Percentiles rank a stretch among this genome's conserved stretches.
Evolutionary conservation across 1,140 invertebrate genomes (phyloP).

Genomic region (Drosophila bocki): DNA sequence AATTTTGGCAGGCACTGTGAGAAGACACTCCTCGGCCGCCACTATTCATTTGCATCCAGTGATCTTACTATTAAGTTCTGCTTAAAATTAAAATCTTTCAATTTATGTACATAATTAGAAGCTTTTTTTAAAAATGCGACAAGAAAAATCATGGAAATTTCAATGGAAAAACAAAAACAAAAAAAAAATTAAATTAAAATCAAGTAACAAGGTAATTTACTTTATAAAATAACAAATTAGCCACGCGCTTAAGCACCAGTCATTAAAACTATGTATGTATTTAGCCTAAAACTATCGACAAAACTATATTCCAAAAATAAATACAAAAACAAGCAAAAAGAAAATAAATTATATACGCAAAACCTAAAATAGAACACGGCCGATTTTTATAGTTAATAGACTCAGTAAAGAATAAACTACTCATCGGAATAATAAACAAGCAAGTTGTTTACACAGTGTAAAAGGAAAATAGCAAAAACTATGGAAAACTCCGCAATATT

Average conservation of each 20-base stretch:
- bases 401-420: conserved; percentile 54
- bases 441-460: conserved; percentile 16
- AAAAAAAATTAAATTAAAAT: conserved; percentile 25
- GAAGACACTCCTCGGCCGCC: conserved; percentile 15
- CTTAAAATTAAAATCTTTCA: conserved; percentile 45
- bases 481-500: conserved; percentile 70
- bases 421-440: conserved; percentile 62
- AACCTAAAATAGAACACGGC: conserved; percentile 30
- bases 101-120: conserved; percentile 67
- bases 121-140: conserved; percentile 19
- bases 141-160: conserved; percentile 17
- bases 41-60: conserved; percentile 68
- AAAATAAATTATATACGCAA: conserved; percentile 34
- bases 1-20: conserved; percentile 39
- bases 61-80: conserved; percentile 76
- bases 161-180: conserved; percentile 22
- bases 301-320: conserved; percentile 51
- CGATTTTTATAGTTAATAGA: conserved; percentile 72
- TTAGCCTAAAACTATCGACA: conserved; percentile 64
- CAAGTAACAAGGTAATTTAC: conserved; percentile 34
- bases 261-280: conserved; percentile 78
- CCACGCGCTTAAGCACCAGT: conserved; percentile 74
- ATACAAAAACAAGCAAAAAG: conserved; percentile 26
- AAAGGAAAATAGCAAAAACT: conserved; percentile 56
- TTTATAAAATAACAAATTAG: conserved; percentile 61